These are phyloP conservation scores for Vidua macroura DNA, from an alignment of 2,113 vertebrate genomes.

Conservation along the genomic window DNA sequence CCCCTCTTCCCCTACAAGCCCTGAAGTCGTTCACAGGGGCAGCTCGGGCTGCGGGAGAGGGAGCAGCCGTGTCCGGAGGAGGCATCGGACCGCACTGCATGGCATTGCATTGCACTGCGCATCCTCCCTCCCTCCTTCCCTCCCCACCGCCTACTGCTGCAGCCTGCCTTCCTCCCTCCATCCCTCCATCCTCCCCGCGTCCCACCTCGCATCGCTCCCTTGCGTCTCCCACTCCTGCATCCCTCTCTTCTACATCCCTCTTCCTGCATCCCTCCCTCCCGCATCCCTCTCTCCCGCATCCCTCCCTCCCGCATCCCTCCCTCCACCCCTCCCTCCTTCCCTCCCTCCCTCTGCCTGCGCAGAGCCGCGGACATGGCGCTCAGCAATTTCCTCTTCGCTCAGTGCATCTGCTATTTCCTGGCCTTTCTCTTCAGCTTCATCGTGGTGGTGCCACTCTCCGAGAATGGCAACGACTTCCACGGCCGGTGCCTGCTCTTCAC, in stretches of 20 bases:
- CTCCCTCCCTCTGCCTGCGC: neutral
- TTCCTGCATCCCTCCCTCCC: neutral
- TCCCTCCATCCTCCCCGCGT: neutral
- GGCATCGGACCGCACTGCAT: neutral
- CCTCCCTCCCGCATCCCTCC: neutral
- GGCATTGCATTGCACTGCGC: neutral
- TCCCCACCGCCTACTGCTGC: constrained; percentile 11
- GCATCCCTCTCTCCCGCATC: neutral
- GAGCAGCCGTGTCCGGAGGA: neutral
- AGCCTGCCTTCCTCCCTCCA: neutral
- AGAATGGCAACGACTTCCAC: constrained; percentile 90
- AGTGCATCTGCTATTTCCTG: constrained; percentile 89
- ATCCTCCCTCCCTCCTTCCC: constrained; percentile 18
- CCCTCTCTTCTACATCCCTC: neutral
- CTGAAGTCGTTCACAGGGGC: neutral
- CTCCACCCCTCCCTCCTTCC: neutral
- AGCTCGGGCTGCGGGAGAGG: neutral
- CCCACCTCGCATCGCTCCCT: neutral
- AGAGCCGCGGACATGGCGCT: constrained; percentile 81
- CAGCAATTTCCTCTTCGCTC: constrained; percentile 86
- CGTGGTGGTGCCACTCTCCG: constrained; percentile 90
- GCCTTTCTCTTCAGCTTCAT: constrained; percentile 92
- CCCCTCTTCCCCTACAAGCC: too few species aligned
- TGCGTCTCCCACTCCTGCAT: neutral
- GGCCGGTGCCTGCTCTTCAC: constrained; percentile 95